Conservation (phyloP, 2,113 vertebrate genomes). For the Cyanoramphus novaezelandiae region DNA sequence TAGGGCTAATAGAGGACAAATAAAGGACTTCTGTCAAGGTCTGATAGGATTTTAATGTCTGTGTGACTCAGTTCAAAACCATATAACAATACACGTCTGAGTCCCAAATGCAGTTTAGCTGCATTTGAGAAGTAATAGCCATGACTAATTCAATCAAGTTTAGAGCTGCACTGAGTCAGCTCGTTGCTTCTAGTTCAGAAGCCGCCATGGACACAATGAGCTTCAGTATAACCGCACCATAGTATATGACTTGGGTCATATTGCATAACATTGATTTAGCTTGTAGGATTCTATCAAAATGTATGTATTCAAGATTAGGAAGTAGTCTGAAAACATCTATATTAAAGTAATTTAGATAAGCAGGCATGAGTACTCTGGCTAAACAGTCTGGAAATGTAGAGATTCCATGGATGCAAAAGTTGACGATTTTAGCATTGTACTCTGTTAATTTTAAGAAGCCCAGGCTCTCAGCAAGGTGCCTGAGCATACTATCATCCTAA, state of each 20-base stretch:
- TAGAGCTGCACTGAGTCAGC: background rate
- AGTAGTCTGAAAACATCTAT: background rate
- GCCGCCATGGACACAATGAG: background rate
- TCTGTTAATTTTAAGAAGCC: background rate
- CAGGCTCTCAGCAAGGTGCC: background rate
- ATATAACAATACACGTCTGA: background rate
- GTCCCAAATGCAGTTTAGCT: background rate
- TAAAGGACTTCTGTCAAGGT: background rate
- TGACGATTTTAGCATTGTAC: background rate
- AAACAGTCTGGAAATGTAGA: background rate
- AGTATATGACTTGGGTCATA: background rate
- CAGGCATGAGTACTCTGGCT: fast-evolving
- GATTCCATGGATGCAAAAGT: background rate
- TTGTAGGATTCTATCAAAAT: background rate
- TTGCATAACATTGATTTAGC: background rate
- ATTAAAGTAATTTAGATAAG: background rate
- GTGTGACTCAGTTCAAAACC: background rate
- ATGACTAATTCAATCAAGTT: constrained; percentile 32
- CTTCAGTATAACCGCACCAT: background rate
- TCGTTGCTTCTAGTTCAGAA: background rate
- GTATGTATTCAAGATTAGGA: background rate
- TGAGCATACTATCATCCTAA: background rate
- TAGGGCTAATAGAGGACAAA: background rate
- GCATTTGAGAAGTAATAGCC: constrained; percentile 18
- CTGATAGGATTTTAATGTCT: background rate